Evolutionary conservation across 2,888 invertebrate species (phyloP).

Genomic region (Synergus japonicus): DNA sequence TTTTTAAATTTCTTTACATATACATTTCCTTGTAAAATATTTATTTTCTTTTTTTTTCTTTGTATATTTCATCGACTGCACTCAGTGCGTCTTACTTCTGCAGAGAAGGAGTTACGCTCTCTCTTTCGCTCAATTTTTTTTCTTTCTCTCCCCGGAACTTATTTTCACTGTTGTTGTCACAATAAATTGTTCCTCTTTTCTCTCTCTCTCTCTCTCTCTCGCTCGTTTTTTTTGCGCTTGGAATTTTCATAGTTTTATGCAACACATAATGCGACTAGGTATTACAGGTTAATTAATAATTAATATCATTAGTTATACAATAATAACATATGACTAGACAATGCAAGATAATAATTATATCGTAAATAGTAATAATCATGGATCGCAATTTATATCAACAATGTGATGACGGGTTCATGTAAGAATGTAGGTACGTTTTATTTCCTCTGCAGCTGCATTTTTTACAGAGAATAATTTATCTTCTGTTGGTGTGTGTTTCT

Average conservation of each 20-base stretch:
- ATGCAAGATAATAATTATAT: constrained; percentile 78
- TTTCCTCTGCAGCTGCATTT: constrained; percentile 44
- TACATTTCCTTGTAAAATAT: constrained; percentile 6
- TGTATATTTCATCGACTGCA: constrained; percentile 54
- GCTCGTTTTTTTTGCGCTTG: constrained; percentile 61
- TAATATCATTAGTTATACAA: constrained; percentile 77
- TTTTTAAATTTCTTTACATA: not conserved
- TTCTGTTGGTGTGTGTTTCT: constrained; percentile 25
- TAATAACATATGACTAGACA: constrained; percentile 78
- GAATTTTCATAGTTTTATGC: constrained; percentile 71
- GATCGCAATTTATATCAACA: constrained; percentile 77
- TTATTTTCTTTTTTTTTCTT: not conserved
- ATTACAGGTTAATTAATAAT: constrained; percentile 77
- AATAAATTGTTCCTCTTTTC: constrained; percentile 44
- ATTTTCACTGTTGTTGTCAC: constrained; percentile 56
- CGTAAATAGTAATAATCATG: constrained; percentile 77
- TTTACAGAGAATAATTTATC: constrained; percentile 27
- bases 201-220: constrained; percentile 48
- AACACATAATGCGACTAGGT: constrained; percentile 78
- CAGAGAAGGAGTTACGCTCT: constrained; percentile 60
- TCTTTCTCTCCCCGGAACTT: constrained; percentile 52
- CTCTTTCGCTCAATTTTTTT: constrained; percentile 50
- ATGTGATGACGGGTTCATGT: constrained; percentile 74
- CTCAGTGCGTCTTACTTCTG: constrained; percentile 59
- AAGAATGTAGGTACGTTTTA: constrained; percentile 64